A percentile compares a stretch with the other conserved stretches of the same genome.
Evolutionary conservation across 2,888 invertebrate species (phyloP).

Genomic region (Sinodicranocentrus sp.): DNA sequence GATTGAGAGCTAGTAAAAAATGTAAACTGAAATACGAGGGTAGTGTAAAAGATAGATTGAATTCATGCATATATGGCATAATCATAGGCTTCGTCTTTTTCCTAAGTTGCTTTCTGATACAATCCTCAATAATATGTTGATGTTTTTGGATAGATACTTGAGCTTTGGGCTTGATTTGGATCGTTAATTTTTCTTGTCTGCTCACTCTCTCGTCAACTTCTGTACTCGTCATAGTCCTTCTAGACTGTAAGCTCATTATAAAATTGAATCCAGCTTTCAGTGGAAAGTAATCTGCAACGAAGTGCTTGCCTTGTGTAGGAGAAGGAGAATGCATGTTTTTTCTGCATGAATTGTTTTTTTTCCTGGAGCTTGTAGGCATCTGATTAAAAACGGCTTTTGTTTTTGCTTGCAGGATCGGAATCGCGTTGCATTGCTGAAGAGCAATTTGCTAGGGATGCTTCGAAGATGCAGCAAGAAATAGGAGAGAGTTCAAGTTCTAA

Average conservation of each 20-base stretch:
- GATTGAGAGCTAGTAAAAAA: conserved; percentile 6
- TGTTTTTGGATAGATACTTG: conserved; percentile 40
- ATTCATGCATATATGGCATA: conserved; percentile 38
- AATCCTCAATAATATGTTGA: conserved; percentile 22
- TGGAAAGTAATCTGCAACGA: conserved; percentile 18
- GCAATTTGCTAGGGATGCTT: background rate
- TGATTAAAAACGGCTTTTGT: conserved; percentile 54
- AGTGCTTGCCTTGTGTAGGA: background rate
- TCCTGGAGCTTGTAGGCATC: conserved; percentile 17
- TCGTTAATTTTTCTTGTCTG: conserved; percentile 65
- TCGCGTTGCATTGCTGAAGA: background rate
- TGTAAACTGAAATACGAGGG: background rate
- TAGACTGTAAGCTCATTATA: conserved; percentile 54
- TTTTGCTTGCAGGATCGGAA: conserved; percentile 21
- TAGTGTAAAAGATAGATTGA: conserved; percentile 10
- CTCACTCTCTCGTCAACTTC: conserved; percentile 51
- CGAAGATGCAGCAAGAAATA: background rate
- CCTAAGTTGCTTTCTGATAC: conserved; percentile 20
- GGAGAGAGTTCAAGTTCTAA: no score
- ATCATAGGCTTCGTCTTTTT: conserved; percentile 42
- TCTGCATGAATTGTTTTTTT: conserved; percentile 12
- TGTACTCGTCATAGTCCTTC: background rate
- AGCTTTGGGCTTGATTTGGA: conserved; percentile 57
- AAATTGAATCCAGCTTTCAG: conserved; percentile 40
- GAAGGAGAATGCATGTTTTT: background rate